A percentile compares a stretch with the other conserved stretches of the same genome.
Evolutionary conservation across 2,888 invertebrate genomes (phyloP).

Genomic region (Acronicta psi): DNA sequence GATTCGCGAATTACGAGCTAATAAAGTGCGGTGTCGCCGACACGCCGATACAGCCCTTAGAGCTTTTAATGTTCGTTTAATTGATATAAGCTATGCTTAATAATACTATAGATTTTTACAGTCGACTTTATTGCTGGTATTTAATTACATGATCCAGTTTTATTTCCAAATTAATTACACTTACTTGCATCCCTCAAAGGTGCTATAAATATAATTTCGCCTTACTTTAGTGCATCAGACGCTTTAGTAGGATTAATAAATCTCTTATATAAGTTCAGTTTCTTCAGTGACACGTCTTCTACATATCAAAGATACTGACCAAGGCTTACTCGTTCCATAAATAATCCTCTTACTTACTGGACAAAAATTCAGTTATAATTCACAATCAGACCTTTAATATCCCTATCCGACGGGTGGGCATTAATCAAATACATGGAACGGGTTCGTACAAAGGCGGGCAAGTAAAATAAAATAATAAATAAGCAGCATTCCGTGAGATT

Average conservation of each 20-base stretch:
- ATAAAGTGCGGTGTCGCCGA: constrained; percentile 76
- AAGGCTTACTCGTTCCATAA: constrained; percentile 74
- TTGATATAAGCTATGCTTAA: constrained; percentile 70
- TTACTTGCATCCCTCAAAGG: constrained; percentile 36
- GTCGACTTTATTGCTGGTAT: constrained; percentile 46
- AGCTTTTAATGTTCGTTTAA: constrained; percentile 73
- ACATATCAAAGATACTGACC: constrained; percentile 65
- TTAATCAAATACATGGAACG: constrained; percentile 86
- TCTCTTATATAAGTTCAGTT: constrained; percentile 29
- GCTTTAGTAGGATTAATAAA: constrained; percentile 15
- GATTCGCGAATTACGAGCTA: constrained; percentile 76
- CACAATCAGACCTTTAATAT: constrained; percentile 83
- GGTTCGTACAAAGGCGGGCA: constrained; percentile 84
- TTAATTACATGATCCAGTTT: constrained; percentile 55
- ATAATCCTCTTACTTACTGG: constrained; percentile 85
- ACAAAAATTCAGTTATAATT: constrained; percentile 82
- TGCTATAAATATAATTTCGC: constrained; percentile 39
- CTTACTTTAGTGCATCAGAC: constrained; percentile 29
- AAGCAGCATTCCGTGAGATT: constrained; percentile 86
- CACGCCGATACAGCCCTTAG: constrained; percentile 70
- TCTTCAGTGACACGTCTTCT: constrained; percentile 34
- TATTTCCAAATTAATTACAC: constrained; percentile 49
- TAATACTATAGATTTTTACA: constrained; percentile 58
- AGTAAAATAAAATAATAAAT: constrained; percentile 88
- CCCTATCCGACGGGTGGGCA: constrained; percentile 74